Evolutionary conservation across 2,888 invertebrate species (phyloP).

Genomic region (Stenotaenia linearis): DNA sequence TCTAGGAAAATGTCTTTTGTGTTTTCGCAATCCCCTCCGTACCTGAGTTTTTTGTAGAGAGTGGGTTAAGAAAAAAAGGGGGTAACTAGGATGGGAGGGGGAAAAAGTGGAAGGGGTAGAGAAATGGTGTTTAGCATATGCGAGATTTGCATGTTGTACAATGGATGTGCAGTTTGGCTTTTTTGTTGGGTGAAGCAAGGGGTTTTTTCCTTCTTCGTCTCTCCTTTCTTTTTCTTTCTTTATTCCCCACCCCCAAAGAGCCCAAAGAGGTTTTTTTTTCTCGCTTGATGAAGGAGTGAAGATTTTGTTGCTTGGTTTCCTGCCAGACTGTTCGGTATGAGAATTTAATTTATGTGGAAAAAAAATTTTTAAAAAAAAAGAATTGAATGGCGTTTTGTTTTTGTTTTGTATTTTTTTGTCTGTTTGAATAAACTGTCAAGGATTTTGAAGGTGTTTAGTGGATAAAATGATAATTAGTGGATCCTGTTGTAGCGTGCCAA

Average conservation of each 20-base stretch:
- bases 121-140: neutral
- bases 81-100: neutral
- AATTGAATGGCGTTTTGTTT: too few relatives aligned
- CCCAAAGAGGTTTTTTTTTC: neutral
- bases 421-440: too few relatives aligned
- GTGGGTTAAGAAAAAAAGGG: conserved; percentile 9
- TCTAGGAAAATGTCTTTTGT: neutral
- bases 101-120: neutral
- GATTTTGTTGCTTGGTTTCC: neutral
- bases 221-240: neutral
- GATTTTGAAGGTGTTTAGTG: too few relatives aligned
- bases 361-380: too few relatives aligned
- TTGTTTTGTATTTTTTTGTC: too few relatives aligned
- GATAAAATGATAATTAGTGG: too few relatives aligned
- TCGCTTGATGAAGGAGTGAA: neutral
- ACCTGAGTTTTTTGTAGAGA: neutral
- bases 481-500: too few relatives aligned
- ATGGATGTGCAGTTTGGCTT: neutral
- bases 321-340: neutral
- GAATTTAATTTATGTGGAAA: neutral
- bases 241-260: neutral
- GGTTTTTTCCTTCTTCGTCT: neutral
- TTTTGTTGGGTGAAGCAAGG: neutral
- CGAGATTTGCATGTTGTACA: neutral
- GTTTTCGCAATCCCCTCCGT: neutral